Evolutionary conservation across 2,888 invertebrate species (phyloP).

Genomic region (Syritta pipiens): DNA sequence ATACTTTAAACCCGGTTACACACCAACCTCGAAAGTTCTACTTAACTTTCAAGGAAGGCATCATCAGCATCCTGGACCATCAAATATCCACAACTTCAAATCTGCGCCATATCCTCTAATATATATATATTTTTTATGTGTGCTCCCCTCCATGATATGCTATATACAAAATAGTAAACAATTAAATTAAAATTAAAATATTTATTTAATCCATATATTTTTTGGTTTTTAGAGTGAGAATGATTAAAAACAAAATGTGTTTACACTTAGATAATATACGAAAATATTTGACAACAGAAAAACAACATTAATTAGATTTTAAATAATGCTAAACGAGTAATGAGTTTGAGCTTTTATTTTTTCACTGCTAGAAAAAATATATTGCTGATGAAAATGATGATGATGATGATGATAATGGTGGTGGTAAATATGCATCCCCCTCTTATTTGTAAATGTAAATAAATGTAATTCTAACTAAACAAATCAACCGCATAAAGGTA

Average conservation of each 20-base stretch:
- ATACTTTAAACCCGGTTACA: constrained; percentile 44
- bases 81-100: constrained; percentile 78
- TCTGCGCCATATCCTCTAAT: constrained; percentile 76
- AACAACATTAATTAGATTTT: too few species aligned
- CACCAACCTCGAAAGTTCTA: constrained; percentile 67
- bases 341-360: constrained; percentile 21
- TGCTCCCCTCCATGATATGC: constrained; percentile 68
- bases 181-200: constrained; percentile 9
- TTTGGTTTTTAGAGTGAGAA: constrained; percentile 37
- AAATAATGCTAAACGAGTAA: constrained; percentile 46
- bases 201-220: not conserved
- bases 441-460: constrained; percentile 44
- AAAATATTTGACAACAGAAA: constrained; percentile 54
- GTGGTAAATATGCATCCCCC: constrained; percentile 61
- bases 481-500: constrained; percentile 20
- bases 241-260: constrained; percentile 53
- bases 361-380: constrained; percentile 39
- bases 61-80: constrained; percentile 73
- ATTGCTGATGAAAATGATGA: constrained; percentile 77
- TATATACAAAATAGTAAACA: constrained; percentile 49
- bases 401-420: constrained; percentile 80
- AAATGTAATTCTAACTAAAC: constrained; percentile 38
- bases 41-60: constrained; percentile 68
- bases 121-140: constrained; percentile 70
- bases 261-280: constrained; percentile 54